These are phyloP conservation scores for Branchellion lobata DNA, from an alignment of 2,888 invertebrate genomes.

Conservation along the genomic window DNA sequence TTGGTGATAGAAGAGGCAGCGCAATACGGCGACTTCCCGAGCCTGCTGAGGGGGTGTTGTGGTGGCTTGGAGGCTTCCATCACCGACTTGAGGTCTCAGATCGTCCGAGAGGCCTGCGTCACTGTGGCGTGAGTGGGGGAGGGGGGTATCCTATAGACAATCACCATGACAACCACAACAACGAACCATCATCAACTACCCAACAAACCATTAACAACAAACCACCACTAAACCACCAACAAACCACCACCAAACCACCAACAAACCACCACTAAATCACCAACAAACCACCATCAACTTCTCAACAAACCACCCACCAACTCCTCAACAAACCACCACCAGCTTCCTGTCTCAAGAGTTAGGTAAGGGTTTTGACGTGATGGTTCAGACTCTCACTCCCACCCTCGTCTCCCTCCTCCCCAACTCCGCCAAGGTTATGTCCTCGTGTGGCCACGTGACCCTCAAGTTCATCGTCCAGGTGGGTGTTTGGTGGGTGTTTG, in stretches of 20 bases:
- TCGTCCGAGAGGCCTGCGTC: slow-evolving; percentile 92
- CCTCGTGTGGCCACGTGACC: slow-evolving; percentile 81
- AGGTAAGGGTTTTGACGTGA: slow-evolving; percentile 80
- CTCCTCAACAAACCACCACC: background rate
- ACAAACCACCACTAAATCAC: no score
- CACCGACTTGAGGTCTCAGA: slow-evolving; percentile 71
- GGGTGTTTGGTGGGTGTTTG: no score
- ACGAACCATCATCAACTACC: no score
- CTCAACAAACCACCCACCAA: background rate
- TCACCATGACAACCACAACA: no score
- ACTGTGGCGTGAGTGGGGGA: slow-evolving; percentile 74
- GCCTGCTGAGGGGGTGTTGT: slow-evolving; percentile 74
- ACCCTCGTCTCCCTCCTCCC: slow-evolving; percentile 85
- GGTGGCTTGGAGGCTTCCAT: slow-evolving; percentile 55
- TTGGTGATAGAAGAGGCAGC: slow-evolving; percentile 78
- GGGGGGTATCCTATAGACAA: background rate
- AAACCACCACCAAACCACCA: no score
- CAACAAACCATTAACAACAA: no score
- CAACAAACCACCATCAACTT: no score
- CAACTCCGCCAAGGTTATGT: slow-evolving; percentile 90
- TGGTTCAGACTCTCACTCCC: slow-evolving; percentile 79
- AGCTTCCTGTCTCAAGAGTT: slow-evolving; percentile 78
- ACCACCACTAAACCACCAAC: no score
- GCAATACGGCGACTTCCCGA: slow-evolving; percentile 74
- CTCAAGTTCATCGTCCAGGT: slow-evolving; percentile 81